phyloP scores from a whole-genome alignment of 53 echinoderm and acorn worm genomes.

The Holothuria scabra region DNA sequence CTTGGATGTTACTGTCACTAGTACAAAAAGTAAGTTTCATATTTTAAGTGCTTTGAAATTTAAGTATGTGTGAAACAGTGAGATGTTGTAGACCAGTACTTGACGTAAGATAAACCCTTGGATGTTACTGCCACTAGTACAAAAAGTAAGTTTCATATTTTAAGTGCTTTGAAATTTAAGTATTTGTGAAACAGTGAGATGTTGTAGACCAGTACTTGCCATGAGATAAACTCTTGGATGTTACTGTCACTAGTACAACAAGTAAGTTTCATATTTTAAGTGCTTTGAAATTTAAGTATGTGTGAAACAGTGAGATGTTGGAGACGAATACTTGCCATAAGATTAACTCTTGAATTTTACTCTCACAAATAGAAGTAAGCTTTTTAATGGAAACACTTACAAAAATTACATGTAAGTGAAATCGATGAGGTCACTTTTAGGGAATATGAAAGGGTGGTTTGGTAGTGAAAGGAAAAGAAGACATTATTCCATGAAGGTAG shows the following conservation, averaged over 20 bases:
- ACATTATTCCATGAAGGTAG: too few species aligned
- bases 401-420: too few species aligned
- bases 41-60: too few species aligned
- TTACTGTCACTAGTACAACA: slow-evolving; percentile 14
- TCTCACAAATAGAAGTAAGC: neutral
- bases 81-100: slow-evolving; percentile 84
- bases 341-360: slow-evolving; percentile 75
- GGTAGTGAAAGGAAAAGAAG: too few species aligned
- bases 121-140: slow-evolving; percentile 56
- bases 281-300: too few species aligned
- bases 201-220: slow-evolving; percentile 83
- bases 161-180: too few species aligned
- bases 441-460: too few species aligned
- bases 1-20: slow-evolving; percentile 65
- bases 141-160: neutral
- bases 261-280: neutral
- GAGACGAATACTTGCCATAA: slow-evolving; percentile 75
- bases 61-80: too few species aligned
- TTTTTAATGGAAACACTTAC: too few species aligned
- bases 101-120: slow-evolving; percentile 70
- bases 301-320: too few species aligned
- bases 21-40: neutral
- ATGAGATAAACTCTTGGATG: slow-evolving; percentile 75
- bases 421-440: too few species aligned
- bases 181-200: too few species aligned